Percentiles rank a stretch among this genome's conserved stretches.
Conservation (phyloP, 2,797 vertebrate species). For the Bovichtus variegatus region DNA sequence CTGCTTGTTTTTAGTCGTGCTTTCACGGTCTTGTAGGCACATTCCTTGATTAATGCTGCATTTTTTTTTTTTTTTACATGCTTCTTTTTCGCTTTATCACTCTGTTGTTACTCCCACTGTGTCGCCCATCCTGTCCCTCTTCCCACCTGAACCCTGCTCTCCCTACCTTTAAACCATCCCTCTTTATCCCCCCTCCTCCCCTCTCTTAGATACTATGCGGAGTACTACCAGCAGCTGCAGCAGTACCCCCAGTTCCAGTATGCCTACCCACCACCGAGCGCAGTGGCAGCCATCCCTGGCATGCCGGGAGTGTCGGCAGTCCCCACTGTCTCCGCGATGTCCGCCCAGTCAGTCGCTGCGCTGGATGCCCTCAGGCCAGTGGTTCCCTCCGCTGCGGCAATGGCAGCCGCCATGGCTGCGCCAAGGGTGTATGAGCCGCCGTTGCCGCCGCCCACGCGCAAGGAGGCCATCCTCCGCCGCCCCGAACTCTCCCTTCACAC, state of each 20-base stretch:
- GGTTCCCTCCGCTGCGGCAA: constrained; percentile 82
- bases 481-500: constrained; percentile 90
- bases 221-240: constrained; percentile 87
- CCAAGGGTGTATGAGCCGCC: constrained; percentile 88
- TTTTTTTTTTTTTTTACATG: neutral
- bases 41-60: neutral
- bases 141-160: neutral
- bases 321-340: constrained; percentile 60
- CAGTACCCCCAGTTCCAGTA: constrained; percentile 88
- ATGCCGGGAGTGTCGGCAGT: constrained; percentile 66
- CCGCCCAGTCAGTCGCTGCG: constrained; percentile 78
- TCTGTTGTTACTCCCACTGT: neutral
- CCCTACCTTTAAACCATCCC: neutral
- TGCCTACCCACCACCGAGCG: constrained; percentile 77
- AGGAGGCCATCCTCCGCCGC: constrained; percentile 90
- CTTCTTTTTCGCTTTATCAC: neutral
- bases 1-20: neutral
- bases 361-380: constrained; percentile 87
- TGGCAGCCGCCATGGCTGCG: constrained; percentile 83
- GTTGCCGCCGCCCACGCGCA: constrained; percentile 87
- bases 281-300: constrained; percentile 72
- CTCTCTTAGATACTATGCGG: constrained; percentile 79
- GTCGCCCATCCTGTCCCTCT: neutral
- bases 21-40: neutral
- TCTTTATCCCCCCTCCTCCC: neutral